A percentile compares a stretch with the other conserved stretches of the same genome.
Conservation (phyloP, 2,888 invertebrate species). For the Caenorhabditis panamensis region DNA sequence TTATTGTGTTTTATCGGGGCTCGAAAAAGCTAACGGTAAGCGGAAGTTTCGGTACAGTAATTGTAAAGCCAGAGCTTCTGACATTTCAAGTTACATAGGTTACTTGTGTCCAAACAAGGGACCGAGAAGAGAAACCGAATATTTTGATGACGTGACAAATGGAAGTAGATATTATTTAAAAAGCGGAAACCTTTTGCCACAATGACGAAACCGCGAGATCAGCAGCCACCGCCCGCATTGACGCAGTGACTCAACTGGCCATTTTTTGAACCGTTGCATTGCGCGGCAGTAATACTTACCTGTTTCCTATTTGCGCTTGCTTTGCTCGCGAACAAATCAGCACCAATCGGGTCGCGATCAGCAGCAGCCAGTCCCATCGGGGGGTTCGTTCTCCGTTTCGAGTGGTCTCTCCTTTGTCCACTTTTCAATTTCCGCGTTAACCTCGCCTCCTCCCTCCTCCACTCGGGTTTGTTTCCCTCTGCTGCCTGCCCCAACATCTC, state of each 20-base stretch:
- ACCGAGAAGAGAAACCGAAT: too few species aligned
- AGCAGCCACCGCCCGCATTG: neutral
- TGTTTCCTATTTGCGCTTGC: slow-evolving; percentile 25
- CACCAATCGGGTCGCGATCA: slow-evolving; percentile 37
- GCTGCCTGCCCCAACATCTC: neutral
- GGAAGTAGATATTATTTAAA: too few species aligned
- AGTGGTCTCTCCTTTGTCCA: slow-evolving; percentile 51
- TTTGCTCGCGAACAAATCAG: slow-evolving; percentile 54
- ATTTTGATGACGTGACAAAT: too few species aligned
- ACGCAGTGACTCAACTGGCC: slow-evolving; percentile 28
- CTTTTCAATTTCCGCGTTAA: slow-evolving; percentile 47
- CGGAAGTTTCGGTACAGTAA: too few species aligned
- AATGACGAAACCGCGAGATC: slow-evolving; percentile 7
- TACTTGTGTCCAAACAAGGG: too few species aligned
- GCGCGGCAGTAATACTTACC: slow-evolving; percentile 26
- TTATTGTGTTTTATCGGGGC: too few species aligned
- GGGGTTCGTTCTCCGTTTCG: slow-evolving; percentile 15
- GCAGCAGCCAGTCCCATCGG: too few species aligned
- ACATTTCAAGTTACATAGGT: too few species aligned
- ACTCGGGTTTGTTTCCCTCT: neutral
- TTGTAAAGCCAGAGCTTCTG: too few species aligned
- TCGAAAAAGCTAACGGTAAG: too few species aligned
- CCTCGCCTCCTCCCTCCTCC: slow-evolving; percentile 10
- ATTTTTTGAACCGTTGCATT: slow-evolving; percentile 27
- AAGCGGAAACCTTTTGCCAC: too few species aligned